phyloP scores from a whole-genome alignment of 2,113 vertebrate species.

The Istiophorus platypterus region DNA sequence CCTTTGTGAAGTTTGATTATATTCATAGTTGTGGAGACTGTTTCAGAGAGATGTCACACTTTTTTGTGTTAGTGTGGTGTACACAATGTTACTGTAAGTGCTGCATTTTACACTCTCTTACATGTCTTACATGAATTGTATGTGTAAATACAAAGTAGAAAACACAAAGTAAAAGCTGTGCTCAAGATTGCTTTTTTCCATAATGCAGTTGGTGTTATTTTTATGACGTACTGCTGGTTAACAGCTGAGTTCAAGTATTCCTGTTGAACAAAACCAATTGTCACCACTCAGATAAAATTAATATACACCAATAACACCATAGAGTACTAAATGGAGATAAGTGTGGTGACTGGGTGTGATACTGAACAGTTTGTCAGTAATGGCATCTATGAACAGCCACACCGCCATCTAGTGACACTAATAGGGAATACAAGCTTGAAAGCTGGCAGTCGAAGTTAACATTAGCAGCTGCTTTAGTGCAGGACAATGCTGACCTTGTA shows the following conservation, averaged over 20 bases:
- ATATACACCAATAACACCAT: slow-evolving; percentile 33
- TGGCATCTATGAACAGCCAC: slow-evolving; percentile 47
- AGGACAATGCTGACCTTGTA: slow-evolving; percentile 69
- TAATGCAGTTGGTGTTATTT: slow-evolving; percentile 17
- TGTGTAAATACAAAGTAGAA: not conserved
- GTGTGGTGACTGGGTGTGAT: slow-evolving; percentile 48
- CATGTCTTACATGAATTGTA: not conserved
- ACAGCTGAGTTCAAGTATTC: not conserved
- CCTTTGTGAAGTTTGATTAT: slow-evolving; percentile 7
- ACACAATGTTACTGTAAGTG: not conserved
- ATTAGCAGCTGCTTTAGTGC: slow-evolving; percentile 49
- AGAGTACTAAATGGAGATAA: slow-evolving; percentile 55
- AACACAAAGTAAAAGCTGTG: slow-evolving; percentile 10
- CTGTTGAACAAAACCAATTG: slow-evolving; percentile 11
- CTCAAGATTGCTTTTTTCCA: slow-evolving; percentile 33
- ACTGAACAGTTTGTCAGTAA: slow-evolving; percentile 38
- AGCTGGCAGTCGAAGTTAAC: slow-evolving; percentile 38
- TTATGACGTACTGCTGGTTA: not conserved
- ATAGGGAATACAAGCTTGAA: not conserved
- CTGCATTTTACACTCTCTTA: too few relatives aligned
- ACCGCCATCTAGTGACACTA: slow-evolving; percentile 74
- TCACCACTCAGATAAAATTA: slow-evolving; percentile 46
- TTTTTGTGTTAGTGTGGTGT: not conserved
- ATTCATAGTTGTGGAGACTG: not conserved
- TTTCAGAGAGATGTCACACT: not conserved